Evolutionary conservation across 2,888 invertebrate genomes (phyloP), one percentile per base, ranked within the genome.

Genomic region (Pachliopta kotzebuea): DNA sequence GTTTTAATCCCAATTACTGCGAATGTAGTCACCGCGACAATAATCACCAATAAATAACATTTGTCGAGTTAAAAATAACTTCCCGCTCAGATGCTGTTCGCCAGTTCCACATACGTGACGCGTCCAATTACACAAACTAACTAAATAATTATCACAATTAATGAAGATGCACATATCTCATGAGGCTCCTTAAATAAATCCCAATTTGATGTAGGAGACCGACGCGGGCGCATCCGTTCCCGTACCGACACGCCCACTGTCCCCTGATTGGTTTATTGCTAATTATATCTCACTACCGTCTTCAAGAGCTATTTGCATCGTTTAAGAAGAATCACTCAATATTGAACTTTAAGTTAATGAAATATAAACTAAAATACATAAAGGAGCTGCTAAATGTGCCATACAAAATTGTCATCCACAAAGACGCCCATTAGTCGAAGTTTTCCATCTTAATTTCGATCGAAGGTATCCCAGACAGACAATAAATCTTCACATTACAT

Each of bases 141-240:
- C 90, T 87, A 89, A 89, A 90, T 91, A 90, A 91, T 89, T 88
- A 91, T 88, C 85, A 87, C 87, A 85, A 91, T 90, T 90, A 90
- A 90, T 90, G 88, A 81, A 73, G 79, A 70, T 72, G 68, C 78
- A 70, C 83, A 89, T 90, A 83, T 81, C 79, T 90, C 90, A 88
- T 76, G 67, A 71, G 74, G 69, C 73, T 76, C 78, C 78, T 78
- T 83, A 84, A 88, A 90, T 90, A 90, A 87, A 85, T 85, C 80
- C 82, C 76, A 80, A 79, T 83, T 86, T 84, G 83, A 86, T 81
- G 76, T 76, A 75, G 77, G 75, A 76, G 79, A 71, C 65, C 59
- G 68, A 76, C 84, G 83, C 83, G 60, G 68, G 81, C 83, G 86
- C 83, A 79, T 75, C 73, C 73, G 71, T 66, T 69, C 64, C 62